A percentile compares a stretch with the other conserved stretches of the same genome.
phyloP scores from a whole-genome alignment of 2,797 vertebrate genomes.

The Cossypha dichroa region DNA sequence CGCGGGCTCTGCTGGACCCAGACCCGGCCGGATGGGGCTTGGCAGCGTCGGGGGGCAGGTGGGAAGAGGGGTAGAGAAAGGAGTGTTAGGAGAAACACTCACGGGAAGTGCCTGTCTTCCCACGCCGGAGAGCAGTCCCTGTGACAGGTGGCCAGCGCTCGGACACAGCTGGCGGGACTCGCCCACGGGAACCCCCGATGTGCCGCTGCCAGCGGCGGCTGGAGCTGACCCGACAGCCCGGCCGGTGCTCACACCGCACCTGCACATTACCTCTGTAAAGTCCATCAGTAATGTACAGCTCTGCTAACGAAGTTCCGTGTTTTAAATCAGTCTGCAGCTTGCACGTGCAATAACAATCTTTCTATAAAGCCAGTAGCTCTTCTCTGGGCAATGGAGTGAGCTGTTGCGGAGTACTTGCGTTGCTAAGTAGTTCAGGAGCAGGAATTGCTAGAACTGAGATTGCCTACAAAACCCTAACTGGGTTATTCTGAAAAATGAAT shows the following conservation, averaged over 20 bases:
- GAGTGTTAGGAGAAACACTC: not conserved
- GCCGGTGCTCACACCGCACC: fast-evolving
- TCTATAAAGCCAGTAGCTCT: fast-evolving
- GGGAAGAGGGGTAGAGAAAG: not conserved
- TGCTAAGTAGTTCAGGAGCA: not conserved
- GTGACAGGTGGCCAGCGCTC: not conserved
- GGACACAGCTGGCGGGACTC: not conserved
- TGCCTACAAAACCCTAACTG: not conserved
- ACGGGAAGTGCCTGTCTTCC: not conserved
- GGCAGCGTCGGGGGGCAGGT: not conserved
- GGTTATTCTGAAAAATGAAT: not conserved
- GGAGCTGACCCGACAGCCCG: not conserved
- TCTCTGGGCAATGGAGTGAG: fast-evolving
- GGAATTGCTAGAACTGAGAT: not conserved
- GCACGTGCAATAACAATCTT: fast-evolving
- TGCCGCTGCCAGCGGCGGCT: not conserved
- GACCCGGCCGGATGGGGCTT: not conserved
- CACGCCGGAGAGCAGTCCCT: not conserved
- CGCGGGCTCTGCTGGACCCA: not conserved
- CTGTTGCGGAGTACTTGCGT: fast-evolving
- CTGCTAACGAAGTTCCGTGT: fast-evolving
- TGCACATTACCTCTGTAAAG: fast-evolving
- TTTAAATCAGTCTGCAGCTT: not conserved
- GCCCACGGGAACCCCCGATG: fast-evolving
- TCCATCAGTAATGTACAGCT: fast-evolving